These are phyloP conservation scores for Acridotheres tristis DNA, from an alignment of 2,797 vertebrate genomes.

Conservation along the genomic window DNA sequence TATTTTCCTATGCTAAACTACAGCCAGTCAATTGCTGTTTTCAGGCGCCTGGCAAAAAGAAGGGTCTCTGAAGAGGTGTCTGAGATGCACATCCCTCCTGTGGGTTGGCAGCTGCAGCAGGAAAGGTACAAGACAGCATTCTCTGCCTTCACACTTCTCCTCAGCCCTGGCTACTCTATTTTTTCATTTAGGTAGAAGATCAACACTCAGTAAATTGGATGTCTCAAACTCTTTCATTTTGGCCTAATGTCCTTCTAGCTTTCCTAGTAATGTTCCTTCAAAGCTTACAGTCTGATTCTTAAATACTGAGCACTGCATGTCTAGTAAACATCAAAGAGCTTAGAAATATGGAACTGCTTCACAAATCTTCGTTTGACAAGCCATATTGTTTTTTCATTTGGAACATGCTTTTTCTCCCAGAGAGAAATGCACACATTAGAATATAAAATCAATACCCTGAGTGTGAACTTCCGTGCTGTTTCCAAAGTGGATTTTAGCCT, in stretches of 20 bases:
- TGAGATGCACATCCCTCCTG: neutral
- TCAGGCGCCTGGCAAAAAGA: neutral
- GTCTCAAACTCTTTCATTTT: neutral
- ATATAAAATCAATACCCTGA: neutral
- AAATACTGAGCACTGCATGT: neutral
- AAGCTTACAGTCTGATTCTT: neutral
- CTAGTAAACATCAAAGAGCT: neutral
- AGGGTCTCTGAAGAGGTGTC: neutral
- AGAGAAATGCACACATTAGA: neutral
- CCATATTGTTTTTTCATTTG: neutral
- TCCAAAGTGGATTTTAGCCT: slow-evolving; percentile 6
- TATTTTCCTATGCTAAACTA: neutral
- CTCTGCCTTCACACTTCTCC: neutral
- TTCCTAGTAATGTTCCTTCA: neutral
- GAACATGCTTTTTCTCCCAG: neutral
- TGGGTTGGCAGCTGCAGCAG: rapidly evolving
- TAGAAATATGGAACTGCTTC: neutral
- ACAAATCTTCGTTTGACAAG: neutral
- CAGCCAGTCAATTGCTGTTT: neutral
- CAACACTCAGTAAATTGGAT: neutral
- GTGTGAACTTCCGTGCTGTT: neutral
- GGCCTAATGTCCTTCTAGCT: neutral
- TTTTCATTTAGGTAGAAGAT: neutral
- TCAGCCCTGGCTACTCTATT: neutral
- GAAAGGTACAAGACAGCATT: neutral